Evolutionary conservation across 2,797 vertebrate genomes (phyloP), one percentile per base, ranked within the genome.

Genomic region (Microcaecilia unicolor): DNA sequence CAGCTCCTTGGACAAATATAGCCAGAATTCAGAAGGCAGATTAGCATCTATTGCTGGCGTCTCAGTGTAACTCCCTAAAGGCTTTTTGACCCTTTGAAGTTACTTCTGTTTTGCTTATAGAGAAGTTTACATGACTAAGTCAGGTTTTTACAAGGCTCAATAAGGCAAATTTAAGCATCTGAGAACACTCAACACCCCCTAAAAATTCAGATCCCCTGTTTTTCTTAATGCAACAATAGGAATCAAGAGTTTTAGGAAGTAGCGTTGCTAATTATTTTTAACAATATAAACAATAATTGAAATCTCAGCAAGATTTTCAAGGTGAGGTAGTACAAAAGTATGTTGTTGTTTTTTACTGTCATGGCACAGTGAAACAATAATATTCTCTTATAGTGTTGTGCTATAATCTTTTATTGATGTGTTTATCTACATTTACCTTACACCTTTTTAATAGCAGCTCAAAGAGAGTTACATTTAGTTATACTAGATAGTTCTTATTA

Each of bases 31-130:
- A 57, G 63, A 44, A 55, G 34, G 51, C 58, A 66, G 83, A 85
- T 78, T 67, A 64, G 50, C 41, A 76, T 72, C 72, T 75, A 58
- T 65, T 50, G 57, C 61, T 48, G 56, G 70, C 65, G 64, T 77
- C 68, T 70, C 55, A 34, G 48, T 41, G 15, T 22, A 63, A 65
- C 73, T 73, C 74, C 72, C 70, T 50, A 12, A 47, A 58, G 63
- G 72, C 64, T 53, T 56, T 63, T 55, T 72, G 74, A 82, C 74
- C 76, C 76, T 76, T 70, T 73, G 72, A 81, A 74, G 60, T 69
- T 67, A 67, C 43, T 30, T 55, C 55, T 62, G 64, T 61, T 67
- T 72, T 72, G 70, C 76, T 71, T 60, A 61, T 57, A 72, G 48
- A 54, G 64, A 71, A 81, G 66, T 73, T 75, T 70, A 67, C 70